Base-by-base conservation (phyloP, 2,797 vertebrate species). In the Sciurus carolinensis region DNA sequence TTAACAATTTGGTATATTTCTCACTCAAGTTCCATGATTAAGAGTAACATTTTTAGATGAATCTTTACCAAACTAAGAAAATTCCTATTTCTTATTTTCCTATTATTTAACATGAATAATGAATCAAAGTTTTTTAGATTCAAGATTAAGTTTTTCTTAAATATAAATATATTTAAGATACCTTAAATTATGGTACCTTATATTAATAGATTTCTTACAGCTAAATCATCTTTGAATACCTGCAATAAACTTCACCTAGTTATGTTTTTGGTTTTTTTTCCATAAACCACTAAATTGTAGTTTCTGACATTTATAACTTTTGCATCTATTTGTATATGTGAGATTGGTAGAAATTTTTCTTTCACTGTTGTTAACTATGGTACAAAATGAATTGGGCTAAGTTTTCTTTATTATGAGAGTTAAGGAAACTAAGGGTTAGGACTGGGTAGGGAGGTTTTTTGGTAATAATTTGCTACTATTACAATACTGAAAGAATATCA, bases 1-100 rank as follows among this genome's bases (percentile, higher is more conserved):
- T 30, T 90, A 94, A 85, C 18, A 96, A 92, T 62, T 36, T 90
- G 22, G 20, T 42, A 20, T 73, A 81, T 39, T 39, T 92, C 36
- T 94, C 22, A 91, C 76, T 83, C 66, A 87, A 72, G 79, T 91
- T 90, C 91, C 73, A 39, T 82, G 50, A 88, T 39, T 59, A 87
- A 94, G 26, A 52, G 1, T 69, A 95, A 89, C 57, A 87, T 66
- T 76, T 94, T 75, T 52, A 59, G 14, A 94, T 39, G 11, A 33
- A 77, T 33, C 11, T 80, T 93, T 77, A 91, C 42, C 47, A 88
- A 91, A 54, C 62, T 81, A 82, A 76, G 67, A 92, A 94, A 84
- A 87, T n/a, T 52, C 62, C 39, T 81, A 89, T 83, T 88, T 64
- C 42, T 93, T 77, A 52, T 79, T 79, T 94, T 80, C 42, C 91